Evolutionary conservation across 2,113 vertebrate species (phyloP).

Genomic region (Columba livia): DNA sequence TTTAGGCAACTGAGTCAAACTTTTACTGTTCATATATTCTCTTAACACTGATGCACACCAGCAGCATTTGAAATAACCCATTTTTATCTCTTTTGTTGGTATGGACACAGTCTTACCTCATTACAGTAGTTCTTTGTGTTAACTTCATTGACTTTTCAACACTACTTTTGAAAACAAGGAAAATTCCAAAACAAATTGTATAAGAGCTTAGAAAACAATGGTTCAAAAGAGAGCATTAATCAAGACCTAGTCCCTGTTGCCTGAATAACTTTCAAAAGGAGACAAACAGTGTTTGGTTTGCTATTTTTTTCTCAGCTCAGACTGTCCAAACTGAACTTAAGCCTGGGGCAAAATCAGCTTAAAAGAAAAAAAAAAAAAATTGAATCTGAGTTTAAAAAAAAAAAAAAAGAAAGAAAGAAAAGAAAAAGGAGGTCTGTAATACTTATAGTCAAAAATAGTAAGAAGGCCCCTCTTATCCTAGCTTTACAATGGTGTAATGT

Average conservation of each 20-base stretch:
- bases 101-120: background rate
- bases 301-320: background rate
- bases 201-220: slow-evolving; percentile 55
- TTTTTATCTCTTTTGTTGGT: background rate
- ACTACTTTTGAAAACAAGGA: slow-evolving; percentile 26
- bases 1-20: background rate
- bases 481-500: background rate
- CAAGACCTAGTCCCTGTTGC: slow-evolving; percentile 32
- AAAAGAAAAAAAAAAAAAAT: too few species aligned
- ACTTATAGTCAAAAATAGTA: background rate
- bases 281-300: slow-evolving; percentile 37
- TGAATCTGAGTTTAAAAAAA: background rate
- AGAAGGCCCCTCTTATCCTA: background rate
- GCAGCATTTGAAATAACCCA: slow-evolving; percentile 1
- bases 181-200: slow-evolving; percentile 50
- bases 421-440: background rate
- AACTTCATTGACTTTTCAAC: slow-evolving; percentile 36
- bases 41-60: background rate
- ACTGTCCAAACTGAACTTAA: background rate
- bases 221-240: slow-evolving; percentile 45
- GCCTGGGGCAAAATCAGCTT: background rate
- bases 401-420: background rate
- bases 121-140: slow-evolving; percentile 48
- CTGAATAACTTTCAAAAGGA: slow-evolving; percentile 45
- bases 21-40: background rate